A percentile compares a stretch with the other conserved stretches of the same genome.
phyloP scores from a whole-genome alignment of 1,140 invertebrate genomes.

The Drosophila paulistorum region DNA sequence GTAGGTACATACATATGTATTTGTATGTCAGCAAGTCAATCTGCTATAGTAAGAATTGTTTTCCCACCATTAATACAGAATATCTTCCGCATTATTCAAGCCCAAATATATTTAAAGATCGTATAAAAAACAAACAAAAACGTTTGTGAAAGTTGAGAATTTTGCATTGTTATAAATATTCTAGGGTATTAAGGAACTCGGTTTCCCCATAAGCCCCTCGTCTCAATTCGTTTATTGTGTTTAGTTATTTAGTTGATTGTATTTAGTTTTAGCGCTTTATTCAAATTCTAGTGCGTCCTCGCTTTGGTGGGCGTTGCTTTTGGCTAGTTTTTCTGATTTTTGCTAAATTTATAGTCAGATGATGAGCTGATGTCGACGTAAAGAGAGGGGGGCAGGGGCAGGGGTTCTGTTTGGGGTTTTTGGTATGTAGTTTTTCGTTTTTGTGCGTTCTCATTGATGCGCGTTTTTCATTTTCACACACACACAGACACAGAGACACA shows the following conservation, averaged over 20 bases:
- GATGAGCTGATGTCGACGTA: conserved; percentile 23
- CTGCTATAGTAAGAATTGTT: neutral
- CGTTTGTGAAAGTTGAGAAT: neutral
- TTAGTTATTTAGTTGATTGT: neutral
- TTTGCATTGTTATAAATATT: neutral
- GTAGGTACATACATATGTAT: no score
- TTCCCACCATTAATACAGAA: neutral
- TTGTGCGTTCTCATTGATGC: conserved; percentile 40
- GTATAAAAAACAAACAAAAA: neutral
- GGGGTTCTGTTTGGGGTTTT: conserved; percentile 45
- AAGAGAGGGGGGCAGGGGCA: neutral
- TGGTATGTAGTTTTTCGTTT: conserved; percentile 31
- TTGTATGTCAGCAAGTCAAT: no score
- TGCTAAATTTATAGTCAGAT: conserved; percentile 63
- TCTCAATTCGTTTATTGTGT: neutral
- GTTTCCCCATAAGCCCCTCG: neutral
- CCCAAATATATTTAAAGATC: neutral
- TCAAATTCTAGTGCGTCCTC: neutral
- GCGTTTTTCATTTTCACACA: conserved; percentile 48
- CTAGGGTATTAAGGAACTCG: neutral
- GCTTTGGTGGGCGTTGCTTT: conserved; percentile 33
- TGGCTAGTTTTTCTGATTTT: conserved; percentile 28
- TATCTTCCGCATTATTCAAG: neutral
- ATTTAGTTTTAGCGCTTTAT: neutral
- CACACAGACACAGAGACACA: conserved; percentile 20